These are phyloP conservation scores for Hesperophylax magnus DNA, from an alignment of 1,140 invertebrate species.

Conservation along the genomic window DNA sequence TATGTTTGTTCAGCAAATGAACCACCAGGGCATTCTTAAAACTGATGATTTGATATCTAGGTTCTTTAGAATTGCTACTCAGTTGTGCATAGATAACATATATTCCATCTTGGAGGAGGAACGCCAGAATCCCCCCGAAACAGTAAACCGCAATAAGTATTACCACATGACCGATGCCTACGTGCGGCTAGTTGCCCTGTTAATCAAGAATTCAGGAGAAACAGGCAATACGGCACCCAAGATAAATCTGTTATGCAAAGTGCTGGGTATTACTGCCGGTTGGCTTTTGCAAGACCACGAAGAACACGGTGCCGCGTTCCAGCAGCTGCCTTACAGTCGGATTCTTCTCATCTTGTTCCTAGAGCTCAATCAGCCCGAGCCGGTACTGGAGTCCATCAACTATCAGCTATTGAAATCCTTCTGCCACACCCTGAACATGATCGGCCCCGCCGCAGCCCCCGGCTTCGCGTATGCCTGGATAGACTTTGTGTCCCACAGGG, in stretches of 20 bases:
- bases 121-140: slow-evolving; percentile 65
- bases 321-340: slow-evolving; percentile 97
- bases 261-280: slow-evolving; percentile 95
- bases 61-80: slow-evolving; percentile 97
- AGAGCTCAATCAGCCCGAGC: slow-evolving; percentile 94
- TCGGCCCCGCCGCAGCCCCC: slow-evolving; percentile 94
- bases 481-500: slow-evolving; percentile 95
- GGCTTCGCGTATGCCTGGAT: slow-evolving; percentile 99
- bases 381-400: slow-evolving; percentile 92
- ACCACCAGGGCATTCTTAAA: slow-evolving; percentile 95
- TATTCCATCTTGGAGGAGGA: slow-evolving; percentile 82
- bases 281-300: slow-evolving; percentile 97
- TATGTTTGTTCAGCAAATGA: slow-evolving; percentile 96
- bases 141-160: slow-evolving; percentile 87
- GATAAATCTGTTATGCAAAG: slow-evolving; percentile 97
- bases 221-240: slow-evolving; percentile 92
- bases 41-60: slow-evolving; percentile 97
- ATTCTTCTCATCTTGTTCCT: slow-evolving; percentile 98
- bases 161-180: slow-evolving; percentile 97
- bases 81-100: slow-evolving; percentile 96
- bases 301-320: slow-evolving; percentile 88
- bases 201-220: slow-evolving; percentile 97
- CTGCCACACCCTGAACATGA: slow-evolving; percentile 92
- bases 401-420: slow-evolving; percentile 92
- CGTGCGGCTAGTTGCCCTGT: slow-evolving; percentile 92